Base-by-base conservation (phyloP, 2,888 invertebrate genomes). In the Dicranocentrus wangi region DNA sequence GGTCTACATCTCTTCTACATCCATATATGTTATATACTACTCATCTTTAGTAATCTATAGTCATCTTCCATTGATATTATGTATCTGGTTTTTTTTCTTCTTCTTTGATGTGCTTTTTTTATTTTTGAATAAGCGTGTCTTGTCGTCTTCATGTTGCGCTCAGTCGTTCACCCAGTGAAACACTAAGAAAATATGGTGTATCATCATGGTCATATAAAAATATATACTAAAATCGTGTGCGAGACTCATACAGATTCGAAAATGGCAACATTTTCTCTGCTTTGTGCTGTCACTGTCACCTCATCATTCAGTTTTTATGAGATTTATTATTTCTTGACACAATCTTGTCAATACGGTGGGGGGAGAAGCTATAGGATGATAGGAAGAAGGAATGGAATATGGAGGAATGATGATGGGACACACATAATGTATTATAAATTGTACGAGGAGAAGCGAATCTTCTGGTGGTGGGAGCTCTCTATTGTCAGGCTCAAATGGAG, bases 401-500 rank as follows among this genome's bases (percentile, higher is more conserved):
- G n/a, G n/a, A n/a, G n/a, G n/a, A 25, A 15, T 17, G 2, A 17
- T 17, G 58, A 58, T 1, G 5, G 25, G 17, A 28, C 25, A 39
- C 43, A 43, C 60, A 19, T 55, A 60, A 61, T 43, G 60, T 25
- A 60, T 43, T 17, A 42, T 23, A n/a, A n/a, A n/a, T n/a, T n/a
- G n/a, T n/a, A n/a, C n/a, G n/a, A n/a, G n/a, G n/a, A n/a, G n/a
- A n/a, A n/a, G n/a, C n/a, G n/a, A n/a, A n/a, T n/a, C n/a, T n/a
- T n/a, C n/a, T n/a, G n/a, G n/a, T n/a, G n/a, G n/a, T n/a, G n/a
- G n/a, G n/a, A n/a, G n/a, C n/a, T n/a, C n/a, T 32, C 72, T 39
- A 72, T 72, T 72, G 72, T 72, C 53, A 63, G 15, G 61, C 53
- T n/a, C 23, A 72, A 72, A 72, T 72, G 72, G 72, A 63, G 63